These are phyloP conservation scores for Chalcosyrphus nemorum DNA, from an alignment of 2,888 invertebrate genomes.

Conservation along the genomic window DNA sequence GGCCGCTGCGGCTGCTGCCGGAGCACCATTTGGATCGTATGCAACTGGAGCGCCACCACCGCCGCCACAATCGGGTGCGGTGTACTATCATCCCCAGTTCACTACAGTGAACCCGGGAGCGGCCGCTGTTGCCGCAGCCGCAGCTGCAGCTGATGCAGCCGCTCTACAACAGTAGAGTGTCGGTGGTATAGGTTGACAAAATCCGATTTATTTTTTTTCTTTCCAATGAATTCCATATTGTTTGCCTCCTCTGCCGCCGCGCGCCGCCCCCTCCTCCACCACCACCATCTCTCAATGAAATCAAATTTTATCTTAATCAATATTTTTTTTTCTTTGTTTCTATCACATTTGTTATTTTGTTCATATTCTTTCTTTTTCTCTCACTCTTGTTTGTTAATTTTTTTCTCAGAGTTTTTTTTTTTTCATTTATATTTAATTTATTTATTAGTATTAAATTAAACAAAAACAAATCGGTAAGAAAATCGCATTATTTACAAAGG, in stretches of 20 bases:
- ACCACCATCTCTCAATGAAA: constrained; percentile 64
- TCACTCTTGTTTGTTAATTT: constrained; percentile 66
- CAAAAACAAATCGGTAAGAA: constrained; percentile 71
- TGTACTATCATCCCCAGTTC: constrained; percentile 64
- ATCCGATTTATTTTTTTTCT: constrained; percentile 61
- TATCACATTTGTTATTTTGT: constrained; percentile 64
- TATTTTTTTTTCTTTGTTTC: constrained; percentile 38
- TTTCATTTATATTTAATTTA: constrained; percentile 72
- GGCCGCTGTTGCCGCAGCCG: constrained; percentile 75
- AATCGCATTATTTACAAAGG: constrained; percentile 67
- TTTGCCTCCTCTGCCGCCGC: constrained; percentile 65
- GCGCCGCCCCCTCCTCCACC: constrained; percentile 49
- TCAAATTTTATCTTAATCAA: constrained; percentile 62
- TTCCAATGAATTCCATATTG: constrained; percentile 70
- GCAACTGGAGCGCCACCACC: constrained; percentile 78
- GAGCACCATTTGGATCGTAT: constrained; percentile 71
- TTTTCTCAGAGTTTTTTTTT: constrained; percentile 71
- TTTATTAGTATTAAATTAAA: constrained; percentile 73
- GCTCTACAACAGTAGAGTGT: constrained; percentile 78
- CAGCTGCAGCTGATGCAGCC: constrained; percentile 73
- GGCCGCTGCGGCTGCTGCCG: constrained; percentile 80
- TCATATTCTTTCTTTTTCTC: constrained; percentile 70
- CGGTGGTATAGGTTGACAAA: constrained; percentile 72
- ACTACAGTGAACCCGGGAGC: constrained; percentile 65
- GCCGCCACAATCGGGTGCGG: constrained; percentile 73